These are phyloP conservation scores for Hirtodrosophila alboralis DNA, from an alignment of 2,888 invertebrate genomes.

Conservation along the genomic window DNA sequence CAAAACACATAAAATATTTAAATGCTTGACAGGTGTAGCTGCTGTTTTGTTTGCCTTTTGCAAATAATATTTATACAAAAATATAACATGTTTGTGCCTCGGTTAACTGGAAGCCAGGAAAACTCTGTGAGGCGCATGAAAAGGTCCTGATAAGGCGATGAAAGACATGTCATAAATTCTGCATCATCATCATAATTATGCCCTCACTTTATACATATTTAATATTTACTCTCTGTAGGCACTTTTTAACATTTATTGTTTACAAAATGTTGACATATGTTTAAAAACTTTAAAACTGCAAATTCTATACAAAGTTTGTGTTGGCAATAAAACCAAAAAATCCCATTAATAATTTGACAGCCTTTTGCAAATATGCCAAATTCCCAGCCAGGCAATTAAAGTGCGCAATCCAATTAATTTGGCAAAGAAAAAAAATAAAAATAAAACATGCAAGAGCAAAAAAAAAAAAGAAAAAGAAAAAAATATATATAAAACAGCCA, in stretches of 20 bases:
- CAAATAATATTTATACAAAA: slow-evolving; percentile 26
- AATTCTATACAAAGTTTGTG: slow-evolving; percentile 17
- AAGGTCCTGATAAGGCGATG: slow-evolving; percentile 40
- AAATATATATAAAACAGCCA: slow-evolving; percentile 32
- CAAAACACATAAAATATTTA: slow-evolving; percentile 24
- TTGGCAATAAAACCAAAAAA: too few relatives aligned
- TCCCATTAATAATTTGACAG: slow-evolving; percentile 54
- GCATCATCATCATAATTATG: slow-evolving; percentile 49
- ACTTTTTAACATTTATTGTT: slow-evolving; percentile 18
- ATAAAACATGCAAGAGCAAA: slow-evolving; percentile 21
- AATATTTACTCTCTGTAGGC: slow-evolving; percentile 24
- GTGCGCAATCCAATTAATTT: slow-evolving; percentile 64
- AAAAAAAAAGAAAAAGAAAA: slow-evolving; percentile 7
- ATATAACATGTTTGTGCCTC: slow-evolving; percentile 19
- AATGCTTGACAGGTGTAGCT: slow-evolving; percentile 8
- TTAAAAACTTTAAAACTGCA: background rate
- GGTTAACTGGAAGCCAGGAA: slow-evolving; percentile 21
- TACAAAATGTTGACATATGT: slow-evolving; percentile 23
- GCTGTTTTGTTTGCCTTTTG: background rate
- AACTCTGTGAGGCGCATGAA: slow-evolving; percentile 38
- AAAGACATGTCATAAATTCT: slow-evolving; percentile 32
- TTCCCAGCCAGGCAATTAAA: slow-evolving; percentile 60
- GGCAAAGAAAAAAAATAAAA: slow-evolving; percentile 26
- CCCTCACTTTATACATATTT: slow-evolving; percentile 39
- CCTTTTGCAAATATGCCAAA: slow-evolving; percentile 4